Conservation (phyloP, 2,113 vertebrate genomes). For the Ceuthmochares aereus region DNA sequence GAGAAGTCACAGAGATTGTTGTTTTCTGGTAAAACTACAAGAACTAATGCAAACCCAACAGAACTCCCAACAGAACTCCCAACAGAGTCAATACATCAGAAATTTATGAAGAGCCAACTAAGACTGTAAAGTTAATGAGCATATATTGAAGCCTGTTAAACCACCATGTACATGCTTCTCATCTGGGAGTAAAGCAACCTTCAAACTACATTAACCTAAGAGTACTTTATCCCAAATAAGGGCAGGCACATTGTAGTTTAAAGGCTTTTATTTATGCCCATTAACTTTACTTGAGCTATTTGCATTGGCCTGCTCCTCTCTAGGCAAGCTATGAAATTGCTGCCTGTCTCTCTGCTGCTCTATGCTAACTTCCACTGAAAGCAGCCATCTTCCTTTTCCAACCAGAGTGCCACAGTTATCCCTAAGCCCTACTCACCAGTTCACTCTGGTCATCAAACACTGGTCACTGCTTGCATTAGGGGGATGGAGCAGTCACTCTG, state of each 20-base stretch:
- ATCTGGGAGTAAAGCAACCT: conserved; percentile 26
- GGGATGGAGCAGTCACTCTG: background rate
- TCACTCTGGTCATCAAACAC: accelerated
- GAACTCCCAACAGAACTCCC: background rate
- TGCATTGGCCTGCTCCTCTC: background rate
- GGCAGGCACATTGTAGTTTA: background rate
- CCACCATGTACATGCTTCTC: background rate
- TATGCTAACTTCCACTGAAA: background rate
- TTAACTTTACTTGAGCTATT: background rate
- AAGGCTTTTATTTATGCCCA: conserved; percentile 31
- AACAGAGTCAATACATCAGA: conserved; percentile 31
- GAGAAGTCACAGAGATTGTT: background rate
- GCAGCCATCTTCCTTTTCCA: background rate
- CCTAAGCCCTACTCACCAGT: background rate
- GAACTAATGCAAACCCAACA: background rate
- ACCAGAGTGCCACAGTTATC: background rate
- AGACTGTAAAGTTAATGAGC: conserved; percentile 55
- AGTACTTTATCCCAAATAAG: conserved; percentile 30
- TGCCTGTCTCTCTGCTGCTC: background rate
- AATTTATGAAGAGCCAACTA: conserved; percentile 51
- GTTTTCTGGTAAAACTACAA: background rate
- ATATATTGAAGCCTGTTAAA: conserved; percentile 26
- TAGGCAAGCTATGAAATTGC: background rate
- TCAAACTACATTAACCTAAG: conserved; percentile 46
- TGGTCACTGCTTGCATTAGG: too few species aligned